Conservation (phyloP, 2,797 vertebrate genomes). For the Poliocrania exsul region DNA sequence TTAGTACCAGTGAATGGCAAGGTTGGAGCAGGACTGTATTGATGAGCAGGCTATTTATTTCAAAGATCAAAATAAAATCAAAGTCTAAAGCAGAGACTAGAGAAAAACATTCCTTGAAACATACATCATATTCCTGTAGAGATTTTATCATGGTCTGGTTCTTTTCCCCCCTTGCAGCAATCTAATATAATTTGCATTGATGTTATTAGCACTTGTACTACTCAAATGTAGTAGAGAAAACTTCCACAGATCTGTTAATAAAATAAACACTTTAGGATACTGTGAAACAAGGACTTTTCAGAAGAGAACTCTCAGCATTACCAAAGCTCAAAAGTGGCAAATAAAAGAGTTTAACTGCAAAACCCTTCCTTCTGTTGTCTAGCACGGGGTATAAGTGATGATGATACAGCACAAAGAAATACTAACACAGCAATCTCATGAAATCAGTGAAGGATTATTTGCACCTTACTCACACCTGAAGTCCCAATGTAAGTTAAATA, state of each 20-base stretch:
- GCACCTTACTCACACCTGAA: background rate
- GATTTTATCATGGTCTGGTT: background rate
- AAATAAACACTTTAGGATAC: background rate
- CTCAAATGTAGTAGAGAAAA: background rate
- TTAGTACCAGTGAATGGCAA: background rate
- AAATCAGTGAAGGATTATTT: background rate
- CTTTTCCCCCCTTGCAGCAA: background rate
- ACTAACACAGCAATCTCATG: background rate
- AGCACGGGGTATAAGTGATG: background rate
- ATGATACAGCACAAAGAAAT: background rate
- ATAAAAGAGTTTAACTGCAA: background rate
- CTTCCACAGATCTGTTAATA: background rate
- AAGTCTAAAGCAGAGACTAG: background rate
- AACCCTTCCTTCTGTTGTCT: background rate
- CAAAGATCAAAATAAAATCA: conserved; percentile 43
- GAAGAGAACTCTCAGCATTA: background rate
- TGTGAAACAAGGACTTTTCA: background rate
- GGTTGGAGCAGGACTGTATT: background rate
- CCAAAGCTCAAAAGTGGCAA: background rate
- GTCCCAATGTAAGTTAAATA: background rate
- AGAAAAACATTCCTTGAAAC: conserved; percentile 14
- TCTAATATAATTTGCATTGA: background rate
- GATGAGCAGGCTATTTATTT: background rate
- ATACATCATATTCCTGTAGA: conserved; percentile 15
- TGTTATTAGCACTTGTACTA: background rate